Conservation (phyloP, 2,888 invertebrate species). For the Melinaea menophilus region DNA sequence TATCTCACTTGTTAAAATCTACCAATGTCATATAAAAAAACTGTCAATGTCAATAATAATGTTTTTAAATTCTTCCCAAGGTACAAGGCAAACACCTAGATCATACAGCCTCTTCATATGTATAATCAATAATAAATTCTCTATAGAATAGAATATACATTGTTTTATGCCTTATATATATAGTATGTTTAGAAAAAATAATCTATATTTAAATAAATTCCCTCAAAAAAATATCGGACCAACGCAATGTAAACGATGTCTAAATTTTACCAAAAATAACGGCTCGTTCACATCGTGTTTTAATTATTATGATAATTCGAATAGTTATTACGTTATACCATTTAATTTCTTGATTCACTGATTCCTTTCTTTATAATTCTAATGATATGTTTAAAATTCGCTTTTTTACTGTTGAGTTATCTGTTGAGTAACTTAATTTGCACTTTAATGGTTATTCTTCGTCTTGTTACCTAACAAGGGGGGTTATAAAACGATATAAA, state of each 20-base stretch:
- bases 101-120: too few relatives aligned
- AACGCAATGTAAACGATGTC: slow-evolving; percentile 21
- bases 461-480: slow-evolving; percentile 1
- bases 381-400: slow-evolving; percentile 21
- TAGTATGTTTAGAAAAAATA: slow-evolving; percentile 12
- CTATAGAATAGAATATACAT: too few relatives aligned
- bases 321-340: slow-evolving; percentile 32
- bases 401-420: slow-evolving; percentile 17
- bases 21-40: too few relatives aligned
- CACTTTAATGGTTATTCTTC: slow-evolving; percentile 8
- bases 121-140: too few relatives aligned
- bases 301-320: slow-evolving; percentile 48
- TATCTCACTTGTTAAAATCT: too few relatives aligned
- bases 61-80: too few relatives aligned
- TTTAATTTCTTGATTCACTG: slow-evolving; percentile 30
- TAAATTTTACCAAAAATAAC: slow-evolving; percentile 36
- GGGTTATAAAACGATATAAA: neutral
- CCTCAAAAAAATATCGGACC: neutral
- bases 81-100: too few relatives aligned
- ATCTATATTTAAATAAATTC: neutral
- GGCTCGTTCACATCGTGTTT: slow-evolving; percentile 50
- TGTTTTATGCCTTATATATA: too few relatives aligned
- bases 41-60: too few relatives aligned
- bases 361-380: slow-evolving; percentile 18
- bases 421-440: slow-evolving; percentile 19